Percentiles rank a stretch among this genome's conserved stretches.
Evolutionary conservation across 2,797 vertebrate genomes (phyloP).

Genomic region (Oreortyx pictus): DNA sequence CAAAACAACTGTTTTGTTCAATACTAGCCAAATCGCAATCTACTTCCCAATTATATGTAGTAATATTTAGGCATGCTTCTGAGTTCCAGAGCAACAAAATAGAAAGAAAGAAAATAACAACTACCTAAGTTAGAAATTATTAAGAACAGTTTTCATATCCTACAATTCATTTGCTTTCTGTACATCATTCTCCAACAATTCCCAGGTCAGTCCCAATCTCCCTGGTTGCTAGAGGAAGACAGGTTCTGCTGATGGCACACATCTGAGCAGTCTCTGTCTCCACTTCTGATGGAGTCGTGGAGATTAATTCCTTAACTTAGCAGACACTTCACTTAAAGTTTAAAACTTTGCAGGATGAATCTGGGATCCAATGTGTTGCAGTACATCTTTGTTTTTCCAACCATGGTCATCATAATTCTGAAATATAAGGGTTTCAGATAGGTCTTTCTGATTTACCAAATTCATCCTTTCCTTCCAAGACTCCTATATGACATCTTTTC

Average conservation of each 20-base stretch:
- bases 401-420: background rate
- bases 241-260: background rate
- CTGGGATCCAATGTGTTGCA: background rate
- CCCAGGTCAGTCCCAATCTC: background rate
- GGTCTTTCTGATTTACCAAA: background rate
- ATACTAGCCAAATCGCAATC: background rate
- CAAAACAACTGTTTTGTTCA: background rate
- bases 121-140: background rate
- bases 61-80: background rate
- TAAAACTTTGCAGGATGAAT: background rate
- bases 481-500: background rate
- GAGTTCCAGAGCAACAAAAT: background rate
- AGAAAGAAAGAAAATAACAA: background rate
- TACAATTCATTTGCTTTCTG: background rate
- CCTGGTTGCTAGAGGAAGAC: background rate
- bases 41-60: background rate
- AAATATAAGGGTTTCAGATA: background rate
- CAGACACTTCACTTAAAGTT: background rate
- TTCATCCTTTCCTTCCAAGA: background rate
- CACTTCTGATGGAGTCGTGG: background rate
- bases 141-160: background rate
- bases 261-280: background rate
- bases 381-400: background rate
- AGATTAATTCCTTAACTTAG: background rate
- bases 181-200: background rate